Evolutionary conservation across 2,888 invertebrate genomes (phyloP).

Genomic region (Deilephila porcellus): DNA sequence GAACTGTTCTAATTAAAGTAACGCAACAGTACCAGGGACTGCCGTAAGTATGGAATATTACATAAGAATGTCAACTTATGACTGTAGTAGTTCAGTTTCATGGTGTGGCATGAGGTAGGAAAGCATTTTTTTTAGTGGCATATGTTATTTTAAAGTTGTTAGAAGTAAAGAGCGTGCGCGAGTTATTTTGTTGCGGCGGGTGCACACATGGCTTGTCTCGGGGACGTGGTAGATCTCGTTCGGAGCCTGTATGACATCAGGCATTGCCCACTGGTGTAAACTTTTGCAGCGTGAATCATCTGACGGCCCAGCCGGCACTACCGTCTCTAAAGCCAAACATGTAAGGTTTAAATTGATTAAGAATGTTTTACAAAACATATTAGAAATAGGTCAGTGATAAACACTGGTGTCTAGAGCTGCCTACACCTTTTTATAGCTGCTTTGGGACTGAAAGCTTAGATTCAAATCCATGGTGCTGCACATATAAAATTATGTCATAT

Average conservation of each 20-base stretch:
- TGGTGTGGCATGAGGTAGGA: conserved; percentile 42
- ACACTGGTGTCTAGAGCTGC: conserved; percentile 31
- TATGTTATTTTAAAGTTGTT: conserved; percentile 58
- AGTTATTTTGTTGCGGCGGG: conserved; percentile 29
- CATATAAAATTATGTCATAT: background rate
- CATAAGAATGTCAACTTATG: conserved; percentile 68
- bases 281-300: conserved; percentile 73
- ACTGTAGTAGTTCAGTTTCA: conserved; percentile 43
- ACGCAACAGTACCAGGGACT: conserved; percentile 35
- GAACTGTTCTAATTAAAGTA: conserved; percentile 38
- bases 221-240: conserved; percentile 34
- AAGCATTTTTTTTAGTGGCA: conserved; percentile 47
- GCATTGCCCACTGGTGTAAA: conserved; percentile 69
- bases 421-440: background rate
- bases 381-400: conserved; percentile 44
- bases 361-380: conserved; percentile 38
- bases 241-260: conserved; percentile 76
- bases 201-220: background rate
- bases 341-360: conserved; percentile 43
- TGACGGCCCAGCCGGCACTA: conserved; percentile 39
- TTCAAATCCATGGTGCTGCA: background rate
- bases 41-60: conserved; percentile 62
- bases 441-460: background rate
- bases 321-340: conserved; percentile 44
- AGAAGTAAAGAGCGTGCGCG: conserved; percentile 55